Conservation (phyloP, 2,113 vertebrate species). For the Pelvicachromis taeniatus region DNA sequence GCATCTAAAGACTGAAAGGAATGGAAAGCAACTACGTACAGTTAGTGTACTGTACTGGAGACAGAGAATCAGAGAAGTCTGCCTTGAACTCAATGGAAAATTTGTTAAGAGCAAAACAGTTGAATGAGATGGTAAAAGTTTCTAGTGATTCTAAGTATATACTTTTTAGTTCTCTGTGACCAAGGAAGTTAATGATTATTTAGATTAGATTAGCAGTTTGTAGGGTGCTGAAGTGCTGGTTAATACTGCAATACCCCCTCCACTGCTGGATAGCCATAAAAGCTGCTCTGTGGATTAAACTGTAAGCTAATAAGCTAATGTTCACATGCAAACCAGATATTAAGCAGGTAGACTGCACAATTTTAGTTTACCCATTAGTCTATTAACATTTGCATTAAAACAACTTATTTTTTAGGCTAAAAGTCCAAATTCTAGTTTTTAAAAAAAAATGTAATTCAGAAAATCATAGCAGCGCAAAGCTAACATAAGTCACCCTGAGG, state of each 20-base stretch:
- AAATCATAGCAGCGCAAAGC: background rate
- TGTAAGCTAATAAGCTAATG: background rate
- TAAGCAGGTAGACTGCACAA: background rate
- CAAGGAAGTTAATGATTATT: background rate
- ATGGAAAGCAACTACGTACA: background rate
- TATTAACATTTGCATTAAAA: background rate
- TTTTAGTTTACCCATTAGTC: fast-evolving
- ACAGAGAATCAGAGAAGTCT: background rate
- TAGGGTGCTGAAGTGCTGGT: fast-evolving
- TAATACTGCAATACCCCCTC: background rate
- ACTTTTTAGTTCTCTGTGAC: background rate
- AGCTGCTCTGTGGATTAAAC: background rate
- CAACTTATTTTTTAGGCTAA: background rate
- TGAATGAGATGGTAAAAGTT: fast-evolving
- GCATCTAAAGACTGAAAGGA: background rate
- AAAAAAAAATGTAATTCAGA: no score
- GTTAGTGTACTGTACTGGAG: background rate
- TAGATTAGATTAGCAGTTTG: background rate
- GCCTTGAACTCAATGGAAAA: background rate
- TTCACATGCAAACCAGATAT: background rate
- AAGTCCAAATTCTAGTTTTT: no score
- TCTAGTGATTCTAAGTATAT: fast-evolving
- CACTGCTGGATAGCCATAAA: background rate
- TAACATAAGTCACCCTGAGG: background rate
- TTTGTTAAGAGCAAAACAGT: background rate